Percentiles rank a stretch among this genome's conserved stretches.
Conservation (phyloP, 2,888 invertebrate genomes). For the Cistogaster globosa region DNA sequence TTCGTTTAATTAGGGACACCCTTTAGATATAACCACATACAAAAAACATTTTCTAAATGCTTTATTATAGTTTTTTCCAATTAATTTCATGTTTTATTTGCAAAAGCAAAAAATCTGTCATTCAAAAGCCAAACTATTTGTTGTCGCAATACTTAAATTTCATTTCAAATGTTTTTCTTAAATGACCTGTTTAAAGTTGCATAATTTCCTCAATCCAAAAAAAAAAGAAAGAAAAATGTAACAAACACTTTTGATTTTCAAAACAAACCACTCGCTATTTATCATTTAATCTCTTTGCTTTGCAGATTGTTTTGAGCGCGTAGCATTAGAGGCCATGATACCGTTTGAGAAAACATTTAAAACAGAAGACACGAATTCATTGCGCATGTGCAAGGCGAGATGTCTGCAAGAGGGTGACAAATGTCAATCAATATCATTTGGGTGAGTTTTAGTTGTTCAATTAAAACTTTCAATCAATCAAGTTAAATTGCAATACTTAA, state of each 20-base stretch:
- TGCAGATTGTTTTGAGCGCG: constrained; percentile 87
- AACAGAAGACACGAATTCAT: constrained; percentile 85
- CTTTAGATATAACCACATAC: too few species aligned
- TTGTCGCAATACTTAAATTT: too few species aligned
- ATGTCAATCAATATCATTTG: constrained; percentile 87
- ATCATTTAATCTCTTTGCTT: constrained; percentile 60
- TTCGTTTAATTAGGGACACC: too few species aligned
- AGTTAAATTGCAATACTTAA: constrained; percentile 58
- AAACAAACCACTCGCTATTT: constrained; percentile 6
- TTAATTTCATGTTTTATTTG: neutral
- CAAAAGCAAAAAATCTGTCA: neutral
- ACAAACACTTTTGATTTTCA: constrained; percentile 37
- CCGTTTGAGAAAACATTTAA: constrained; percentile 85
- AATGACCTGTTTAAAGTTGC: constrained; percentile 35
- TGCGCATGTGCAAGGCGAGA: constrained; percentile 86
- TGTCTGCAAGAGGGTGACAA: constrained; percentile 86
- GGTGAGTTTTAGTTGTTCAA: constrained; percentile 83
- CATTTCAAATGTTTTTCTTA: neutral
- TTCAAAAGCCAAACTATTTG: neutral
- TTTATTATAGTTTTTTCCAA: too few species aligned
- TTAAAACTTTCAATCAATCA: constrained; percentile 27
- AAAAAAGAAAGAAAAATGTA: neutral
- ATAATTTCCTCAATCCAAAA: constrained; percentile 38
- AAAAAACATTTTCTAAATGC: too few species aligned
- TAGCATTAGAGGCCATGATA: constrained; percentile 86